phyloP scores from a whole-genome alignment of 1,140 invertebrate species.

The Drosophila navojoa region DNA sequence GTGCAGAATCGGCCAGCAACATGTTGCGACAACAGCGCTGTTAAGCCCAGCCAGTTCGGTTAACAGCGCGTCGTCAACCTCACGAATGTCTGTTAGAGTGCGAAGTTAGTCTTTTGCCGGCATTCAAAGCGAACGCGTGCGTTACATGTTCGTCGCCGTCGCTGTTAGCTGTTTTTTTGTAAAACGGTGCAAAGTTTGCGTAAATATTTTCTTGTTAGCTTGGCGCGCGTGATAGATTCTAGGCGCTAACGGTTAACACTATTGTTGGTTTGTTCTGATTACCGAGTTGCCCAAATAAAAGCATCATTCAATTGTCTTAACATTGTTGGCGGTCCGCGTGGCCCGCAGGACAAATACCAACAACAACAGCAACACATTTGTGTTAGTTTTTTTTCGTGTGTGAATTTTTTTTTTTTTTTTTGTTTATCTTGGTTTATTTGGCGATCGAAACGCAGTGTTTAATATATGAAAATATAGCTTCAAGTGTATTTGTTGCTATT shows the following conservation, averaged over 20 bases:
- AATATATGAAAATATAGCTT: constrained; percentile 20
- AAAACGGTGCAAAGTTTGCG: constrained; percentile 40
- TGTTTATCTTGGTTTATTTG: constrained; percentile 4
- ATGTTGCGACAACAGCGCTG: constrained; percentile 50
- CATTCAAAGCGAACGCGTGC: constrained; percentile 50
- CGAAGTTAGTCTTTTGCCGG: constrained; percentile 52
- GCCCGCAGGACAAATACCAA: constrained; percentile 26
- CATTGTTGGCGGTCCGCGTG: constrained; percentile 14
- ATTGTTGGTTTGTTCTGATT: not conserved
- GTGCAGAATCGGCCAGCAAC: constrained; percentile 36
- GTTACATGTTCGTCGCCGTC: constrained; percentile 33
- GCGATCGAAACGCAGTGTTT: constrained; percentile 16
- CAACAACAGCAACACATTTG: constrained; percentile 3
- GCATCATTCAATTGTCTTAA: constrained; percentile 2
- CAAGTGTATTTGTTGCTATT: constrained; percentile 36
- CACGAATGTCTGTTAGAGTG: constrained; percentile 22
- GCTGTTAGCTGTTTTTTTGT: constrained; percentile 22
- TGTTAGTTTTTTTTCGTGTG: too few relatives aligned
- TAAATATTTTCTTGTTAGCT: constrained; percentile 35
- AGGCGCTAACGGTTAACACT: not conserved
- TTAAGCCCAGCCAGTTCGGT: constrained; percentile 15
- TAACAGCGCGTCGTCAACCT: constrained; percentile 31
- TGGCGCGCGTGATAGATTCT: constrained; percentile 35
- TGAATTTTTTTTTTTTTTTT: constrained; percentile 20
- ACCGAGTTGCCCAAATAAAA: not conserved